Base-by-base conservation (phyloP, 1,140 invertebrate species). In the Cydia fagiglandana region DNA sequence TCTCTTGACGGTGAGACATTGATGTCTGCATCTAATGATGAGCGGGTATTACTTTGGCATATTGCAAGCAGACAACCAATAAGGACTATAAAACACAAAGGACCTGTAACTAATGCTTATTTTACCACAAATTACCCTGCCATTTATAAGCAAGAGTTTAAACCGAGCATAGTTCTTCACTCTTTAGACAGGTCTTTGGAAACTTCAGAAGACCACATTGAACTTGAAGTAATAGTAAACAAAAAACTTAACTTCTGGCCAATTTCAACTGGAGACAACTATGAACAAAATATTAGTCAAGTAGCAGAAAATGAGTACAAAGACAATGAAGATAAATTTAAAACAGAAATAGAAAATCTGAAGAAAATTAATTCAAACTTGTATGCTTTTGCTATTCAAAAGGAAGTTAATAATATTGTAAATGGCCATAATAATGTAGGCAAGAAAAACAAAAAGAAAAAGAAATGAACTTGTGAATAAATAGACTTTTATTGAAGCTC, bases 1-100 rank as follows among this genome's bases (percentile, higher is more conserved):
- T 97, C 97, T 17, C 79, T 95, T 13, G 95, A 96, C 90, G 95
- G 95, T 7, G 92, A 91, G 7, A 93, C 94, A 12, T 87, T 98
- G 12, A 87, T 97, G 6, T 97, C 97, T 0, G 97, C 96, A 0
- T 96, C 96, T 0, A 93, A 94, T 76, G 97, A 97, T 93, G 94
- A 94, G 30, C 94, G 93, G 76, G 95, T 98, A 1, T 95, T 96
- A 79, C 82, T 98, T 28, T 98, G 97, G 97, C 95, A 98, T 80
- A 95, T 97, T 47, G 84, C 85, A 41, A 97, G 96, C 85, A 90
- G 94, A 64, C 96, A 97, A 82, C 94, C 96, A 73, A 88, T 96
- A 12, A 94, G 95, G 78, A 95, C 94, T 12, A 93, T 98, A 30
- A 88, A 91, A 24, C 96, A 96, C 79, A 97, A 96, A 88, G 96